Conservation (phyloP, 2,113 vertebrate species). For the Willisornis vidua region DNA sequence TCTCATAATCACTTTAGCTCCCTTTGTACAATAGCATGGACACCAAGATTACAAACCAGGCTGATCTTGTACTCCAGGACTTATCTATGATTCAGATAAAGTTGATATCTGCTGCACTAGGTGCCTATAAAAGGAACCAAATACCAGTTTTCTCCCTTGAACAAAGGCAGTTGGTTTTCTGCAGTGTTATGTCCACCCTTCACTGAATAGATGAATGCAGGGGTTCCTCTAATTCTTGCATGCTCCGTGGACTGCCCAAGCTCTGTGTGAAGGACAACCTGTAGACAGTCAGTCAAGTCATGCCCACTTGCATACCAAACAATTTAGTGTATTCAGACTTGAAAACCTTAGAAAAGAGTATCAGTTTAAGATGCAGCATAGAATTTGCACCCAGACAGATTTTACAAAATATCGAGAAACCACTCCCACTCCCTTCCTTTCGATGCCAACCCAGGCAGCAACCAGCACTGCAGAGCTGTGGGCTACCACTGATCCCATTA, state of each 20-base stretch:
- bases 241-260: rapidly evolving
- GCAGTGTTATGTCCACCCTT: neutral
- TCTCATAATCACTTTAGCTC: neutral
- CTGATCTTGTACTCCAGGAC: neutral
- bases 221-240: neutral
- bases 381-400: neutral
- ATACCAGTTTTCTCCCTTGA: neutral
- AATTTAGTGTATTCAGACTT: neutral
- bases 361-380: neutral
- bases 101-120: neutral
- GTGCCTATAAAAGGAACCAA: neutral
- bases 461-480: neutral
- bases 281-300: neutral
- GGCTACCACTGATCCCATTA: constrained; percentile 26
- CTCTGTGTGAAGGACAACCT: neutral
- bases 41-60: neutral
- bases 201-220: neutral
- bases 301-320: neutral
- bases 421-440: neutral
- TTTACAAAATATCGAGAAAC: neutral
- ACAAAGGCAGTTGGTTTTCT: neutral
- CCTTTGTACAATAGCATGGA: neutral
- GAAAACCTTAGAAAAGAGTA: neutral
- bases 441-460: neutral
- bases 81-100: neutral